phyloP scores from a whole-genome alignment of 2,113 vertebrate species.

The Pollimyrus isidori region DNA sequence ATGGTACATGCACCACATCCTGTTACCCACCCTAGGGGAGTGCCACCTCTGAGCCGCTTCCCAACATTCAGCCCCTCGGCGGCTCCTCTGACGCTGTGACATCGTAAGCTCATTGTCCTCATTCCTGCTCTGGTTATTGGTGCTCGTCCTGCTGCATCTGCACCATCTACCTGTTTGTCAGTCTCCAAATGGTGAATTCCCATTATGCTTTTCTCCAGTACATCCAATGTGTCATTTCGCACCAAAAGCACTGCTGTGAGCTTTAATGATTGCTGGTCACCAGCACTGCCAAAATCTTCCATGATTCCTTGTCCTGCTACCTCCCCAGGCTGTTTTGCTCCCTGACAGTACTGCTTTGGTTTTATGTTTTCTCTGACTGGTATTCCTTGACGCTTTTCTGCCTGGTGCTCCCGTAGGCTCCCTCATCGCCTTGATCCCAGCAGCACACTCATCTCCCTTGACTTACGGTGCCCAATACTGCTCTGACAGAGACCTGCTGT shows the following conservation, averaged over 20 bases:
- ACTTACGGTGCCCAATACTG: neutral
- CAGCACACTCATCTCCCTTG: neutral
- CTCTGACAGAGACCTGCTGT: neutral
- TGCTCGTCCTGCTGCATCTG: neutral
- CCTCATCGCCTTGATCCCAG: neutral
- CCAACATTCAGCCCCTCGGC: neutral
- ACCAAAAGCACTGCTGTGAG: neutral
- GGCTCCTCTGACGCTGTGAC: neutral
- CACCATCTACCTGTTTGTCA: neutral
- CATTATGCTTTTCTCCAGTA: neutral
- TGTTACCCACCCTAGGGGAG: neutral
- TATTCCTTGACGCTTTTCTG: neutral
- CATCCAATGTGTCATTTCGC: neutral
- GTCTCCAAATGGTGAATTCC: neutral
- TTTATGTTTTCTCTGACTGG: neutral
- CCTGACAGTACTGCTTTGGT: neutral
- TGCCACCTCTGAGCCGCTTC: neutral
- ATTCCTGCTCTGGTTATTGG: neutral
- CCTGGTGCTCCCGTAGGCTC: neutral
- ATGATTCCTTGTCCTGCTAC: neutral
- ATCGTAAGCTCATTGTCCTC: neutral
- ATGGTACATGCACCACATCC: slow-evolving; percentile 48
- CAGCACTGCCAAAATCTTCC: neutral
- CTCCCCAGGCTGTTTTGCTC: neutral
- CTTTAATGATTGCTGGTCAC: neutral